Evolutionary conservation across 2,888 invertebrate species (phyloP), one percentile per base, ranked within the genome.

Genomic region (Acleris emargana): DNA sequence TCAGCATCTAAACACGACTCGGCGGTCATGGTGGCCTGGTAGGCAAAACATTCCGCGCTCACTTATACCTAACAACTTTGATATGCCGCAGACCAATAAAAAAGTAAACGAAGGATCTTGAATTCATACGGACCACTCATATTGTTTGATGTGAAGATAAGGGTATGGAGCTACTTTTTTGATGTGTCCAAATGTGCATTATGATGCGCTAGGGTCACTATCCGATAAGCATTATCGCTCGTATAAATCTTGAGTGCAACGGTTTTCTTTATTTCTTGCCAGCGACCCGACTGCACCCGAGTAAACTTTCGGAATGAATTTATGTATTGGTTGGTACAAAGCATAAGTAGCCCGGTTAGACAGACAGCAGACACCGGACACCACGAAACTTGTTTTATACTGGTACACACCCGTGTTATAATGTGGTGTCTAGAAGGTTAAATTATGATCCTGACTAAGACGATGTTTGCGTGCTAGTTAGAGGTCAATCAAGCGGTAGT

Each of bases 31-130:
- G 79, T 82, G 82, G 80, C 83, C 83, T 85, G 82, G 82, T 84
- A 82, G 75, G 75, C 74, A 67, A 68, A 67, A 69, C 71, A 73
- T 73, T 71, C 76, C 70, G 64, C 70, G 63, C 68, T 49, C 64
- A 55, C 62, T 64, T 71, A 69, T 85, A 81, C 80, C 82, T 84
- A 80, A 79, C 78, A 74, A 79, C 84, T 86, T 87, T 87, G 86
- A 86, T 87, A 87, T 83, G 81, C 86, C 86, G 79, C 81, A 72
- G 79, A 75, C 78, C 78, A 79, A 78, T 82, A 83, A 84, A 84
- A 25, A 78, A 58, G 52, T n/a, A 51, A 22, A 22, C 59, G 53
- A 16, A 16, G 5, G 17, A 52, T 52, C 22, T 52, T 38, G 20
- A 55, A 55, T 20, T 43, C n/a, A 25, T 16, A 52, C 22, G 5